Conservation (phyloP, 2,888 invertebrate species). For the Cyrtodaria siliqua region DNA sequence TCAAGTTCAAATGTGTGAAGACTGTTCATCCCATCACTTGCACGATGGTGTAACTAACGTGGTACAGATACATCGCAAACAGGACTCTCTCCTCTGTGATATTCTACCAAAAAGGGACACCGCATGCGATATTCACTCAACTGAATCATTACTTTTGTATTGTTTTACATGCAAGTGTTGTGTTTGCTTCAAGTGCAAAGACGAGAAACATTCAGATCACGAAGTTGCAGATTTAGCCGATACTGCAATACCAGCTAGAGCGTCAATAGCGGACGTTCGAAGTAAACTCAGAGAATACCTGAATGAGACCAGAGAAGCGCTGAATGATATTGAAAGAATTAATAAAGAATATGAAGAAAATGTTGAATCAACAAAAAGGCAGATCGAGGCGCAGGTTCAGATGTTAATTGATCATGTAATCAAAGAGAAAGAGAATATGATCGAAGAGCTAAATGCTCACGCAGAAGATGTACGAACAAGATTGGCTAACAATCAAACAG, state of each 20-base stretch:
- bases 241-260: constrained; percentile 23
- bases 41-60: constrained; percentile 61
- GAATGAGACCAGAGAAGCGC: constrained; percentile 54
- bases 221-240: constrained; percentile 47
- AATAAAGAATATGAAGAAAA: constrained; percentile 43
- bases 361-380: constrained; percentile 40
- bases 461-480: constrained; percentile 41
- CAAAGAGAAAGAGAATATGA: constrained; percentile 46
- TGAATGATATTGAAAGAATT: constrained; percentile 48
- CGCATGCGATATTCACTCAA: constrained; percentile 46
- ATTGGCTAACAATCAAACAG: constrained; percentile 18
- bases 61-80: constrained; percentile 53
- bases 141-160: constrained; percentile 46
- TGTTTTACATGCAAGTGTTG: constrained; percentile 39
- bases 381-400: constrained; percentile 51
- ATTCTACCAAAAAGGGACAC: constrained; percentile 57
- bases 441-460: constrained; percentile 46
- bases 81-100: constrained; percentile 56
- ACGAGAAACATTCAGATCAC: constrained; percentile 52
- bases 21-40: constrained; percentile 51
- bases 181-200: constrained; percentile 56
- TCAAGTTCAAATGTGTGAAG: constrained; percentile 57
- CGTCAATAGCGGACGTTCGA: constrained; percentile 43
- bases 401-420: constrained; percentile 44
- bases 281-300: constrained; percentile 46